Conservation (phyloP, 2,888 invertebrate genomes). For the Ormyrus labotus region DNA sequence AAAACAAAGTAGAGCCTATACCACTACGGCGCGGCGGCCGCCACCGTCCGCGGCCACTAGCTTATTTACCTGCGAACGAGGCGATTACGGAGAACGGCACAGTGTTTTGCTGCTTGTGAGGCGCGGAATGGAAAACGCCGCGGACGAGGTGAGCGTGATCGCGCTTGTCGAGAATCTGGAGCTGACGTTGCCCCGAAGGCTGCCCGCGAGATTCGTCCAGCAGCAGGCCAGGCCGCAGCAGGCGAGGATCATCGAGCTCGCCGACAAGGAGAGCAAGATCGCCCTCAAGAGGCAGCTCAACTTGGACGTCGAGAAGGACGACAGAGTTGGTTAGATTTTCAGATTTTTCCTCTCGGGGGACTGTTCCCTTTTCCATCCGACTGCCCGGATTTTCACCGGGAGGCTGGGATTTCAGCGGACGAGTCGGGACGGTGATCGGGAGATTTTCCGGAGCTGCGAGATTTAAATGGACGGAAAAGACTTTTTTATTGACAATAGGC, state of each 20-base stretch:
- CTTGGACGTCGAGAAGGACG: slow-evolving; percentile 47
- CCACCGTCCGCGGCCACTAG: background rate
- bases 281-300: slow-evolving; percentile 62
- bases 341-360: no score
- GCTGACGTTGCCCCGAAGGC: slow-evolving; percentile 35
- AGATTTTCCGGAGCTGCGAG: no score
- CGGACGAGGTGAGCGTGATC: slow-evolving; percentile 52
- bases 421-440: no score
- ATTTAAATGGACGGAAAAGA: no score
- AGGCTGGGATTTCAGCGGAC: no score
- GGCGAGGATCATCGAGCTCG: slow-evolving; percentile 59
- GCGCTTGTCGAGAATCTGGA: slow-evolving; percentile 54
- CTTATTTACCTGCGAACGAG: no score
- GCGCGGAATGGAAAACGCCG: slow-evolving; percentile 1
- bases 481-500: no score
- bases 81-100: no score
- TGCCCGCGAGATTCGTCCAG: slow-evolving; percentile 22
- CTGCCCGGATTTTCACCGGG: no score
- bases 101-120: background rate
- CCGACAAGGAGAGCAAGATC: slow-evolving; percentile 63
- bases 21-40: background rate
- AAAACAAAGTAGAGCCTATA: no score
- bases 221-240: background rate
- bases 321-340: slow-evolving; percentile 34
- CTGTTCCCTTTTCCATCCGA: no score